Conservation (phyloP, 92 coral and sea anemone species). For the Hydrozoanthus gracilis region DNA sequence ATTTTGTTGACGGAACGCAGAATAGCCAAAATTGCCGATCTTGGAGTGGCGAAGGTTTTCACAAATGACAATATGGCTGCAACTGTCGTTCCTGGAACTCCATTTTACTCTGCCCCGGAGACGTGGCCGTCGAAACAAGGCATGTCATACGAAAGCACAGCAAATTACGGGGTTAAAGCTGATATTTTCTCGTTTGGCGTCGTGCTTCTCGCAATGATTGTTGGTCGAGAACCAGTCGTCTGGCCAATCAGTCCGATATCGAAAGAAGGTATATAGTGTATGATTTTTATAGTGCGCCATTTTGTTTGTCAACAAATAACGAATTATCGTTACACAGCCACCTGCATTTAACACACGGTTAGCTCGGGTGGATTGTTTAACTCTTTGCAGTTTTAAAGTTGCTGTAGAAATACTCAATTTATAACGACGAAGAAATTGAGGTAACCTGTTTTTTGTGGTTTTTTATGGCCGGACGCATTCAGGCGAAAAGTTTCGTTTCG, state of each 20-base stretch:
- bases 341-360: too few species aligned
- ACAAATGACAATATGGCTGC: slow-evolving; percentile 73
- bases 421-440: too few species aligned
- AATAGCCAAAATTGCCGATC: slow-evolving; percentile 81
- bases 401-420: too few species aligned
- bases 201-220: slow-evolving; percentile 69
- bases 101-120: slow-evolving; percentile 84
- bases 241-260: slow-evolving; percentile 65
- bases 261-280: slow-evolving; percentile 24
- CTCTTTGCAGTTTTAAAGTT: too few species aligned
- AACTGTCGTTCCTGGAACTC: slow-evolving; percentile 79
- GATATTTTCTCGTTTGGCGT: slow-evolving; percentile 86
- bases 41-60: slow-evolving; percentile 82
- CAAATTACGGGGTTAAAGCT: slow-evolving; percentile 76
- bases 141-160: slow-evolving; percentile 33
- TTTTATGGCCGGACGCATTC: too few species aligned
- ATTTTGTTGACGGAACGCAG: slow-evolving; percentile 62
- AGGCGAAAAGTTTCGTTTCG: too few species aligned
- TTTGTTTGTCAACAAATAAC: background rate
- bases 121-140: slow-evolving; percentile 63
- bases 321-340: too few species aligned
- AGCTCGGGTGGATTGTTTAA: too few species aligned
- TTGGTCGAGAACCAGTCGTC: slow-evolving; percentile 78
- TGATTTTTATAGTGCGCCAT: slow-evolving; percentile 1
- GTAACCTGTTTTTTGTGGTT: too few species aligned